These are phyloP conservation scores for Lophotis ruficrista DNA, from an alignment of 2,113 vertebrate species.

Conservation along the genomic window DNA sequence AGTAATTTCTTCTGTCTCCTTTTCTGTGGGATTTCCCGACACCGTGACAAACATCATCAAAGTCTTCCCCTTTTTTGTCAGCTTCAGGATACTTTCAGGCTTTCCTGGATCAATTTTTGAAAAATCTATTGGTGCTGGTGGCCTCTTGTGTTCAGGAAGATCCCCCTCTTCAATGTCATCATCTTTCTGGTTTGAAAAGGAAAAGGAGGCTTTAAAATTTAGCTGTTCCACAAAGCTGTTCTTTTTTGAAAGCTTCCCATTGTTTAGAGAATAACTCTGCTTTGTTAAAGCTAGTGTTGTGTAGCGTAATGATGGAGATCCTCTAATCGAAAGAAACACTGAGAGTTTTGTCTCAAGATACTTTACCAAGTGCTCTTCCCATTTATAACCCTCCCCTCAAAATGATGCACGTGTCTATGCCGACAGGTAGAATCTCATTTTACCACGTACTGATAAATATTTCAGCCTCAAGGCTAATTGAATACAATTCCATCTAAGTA, in stretches of 20 bases:
- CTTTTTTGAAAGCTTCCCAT: not conserved
- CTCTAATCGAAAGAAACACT: not conserved
- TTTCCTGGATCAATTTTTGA: conserved; percentile 89
- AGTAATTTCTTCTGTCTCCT: conserved; percentile 93
- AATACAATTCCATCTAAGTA: not conserved
- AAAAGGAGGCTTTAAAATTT: not conserved
- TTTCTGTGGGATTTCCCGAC: conserved; percentile 89
- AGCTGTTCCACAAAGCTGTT: not conserved
- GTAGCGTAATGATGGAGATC: not conserved
- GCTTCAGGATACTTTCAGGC: conserved; percentile 90
- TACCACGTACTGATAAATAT: not conserved
- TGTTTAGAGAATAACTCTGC: not conserved
- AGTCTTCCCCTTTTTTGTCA: conserved; percentile 95
- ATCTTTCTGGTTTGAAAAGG: conserved; percentile 79
- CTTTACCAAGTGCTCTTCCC: not conserved
- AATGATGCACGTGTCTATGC: not conserved
- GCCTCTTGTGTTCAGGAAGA: conserved; percentile 91
- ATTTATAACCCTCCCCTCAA: not conserved
- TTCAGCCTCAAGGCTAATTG: not conserved
- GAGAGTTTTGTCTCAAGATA: not conserved
- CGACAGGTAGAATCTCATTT: not conserved
- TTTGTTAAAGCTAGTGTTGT: not conserved
- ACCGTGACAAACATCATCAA: conserved; percentile 96
- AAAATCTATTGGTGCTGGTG: conserved; percentile 90
- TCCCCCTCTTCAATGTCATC: conserved; percentile 98